Conservation (phyloP, 2,113 vertebrate species). For the Epinephelus fuscoguttatus region DNA sequence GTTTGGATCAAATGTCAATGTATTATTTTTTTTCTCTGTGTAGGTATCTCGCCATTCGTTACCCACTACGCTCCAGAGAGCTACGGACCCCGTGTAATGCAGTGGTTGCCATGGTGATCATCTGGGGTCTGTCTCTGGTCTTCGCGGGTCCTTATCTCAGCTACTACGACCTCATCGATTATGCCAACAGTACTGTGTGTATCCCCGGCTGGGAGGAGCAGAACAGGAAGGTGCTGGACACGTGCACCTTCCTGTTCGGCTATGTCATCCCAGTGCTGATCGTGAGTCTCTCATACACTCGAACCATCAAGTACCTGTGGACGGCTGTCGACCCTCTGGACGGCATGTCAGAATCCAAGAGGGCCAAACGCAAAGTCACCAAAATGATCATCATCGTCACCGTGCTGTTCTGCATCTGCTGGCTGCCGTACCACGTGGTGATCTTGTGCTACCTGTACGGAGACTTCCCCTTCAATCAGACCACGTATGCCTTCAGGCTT, state of each 20-base stretch:
- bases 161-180: slow-evolving; percentile 90
- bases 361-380: slow-evolving; percentile 91
- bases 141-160: slow-evolving; percentile 91
- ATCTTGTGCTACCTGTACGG: slow-evolving; percentile 90
- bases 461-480: slow-evolving; percentile 91
- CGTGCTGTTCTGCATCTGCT: slow-evolving; percentile 92
- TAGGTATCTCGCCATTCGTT: slow-evolving; percentile 91
- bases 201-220: slow-evolving; percentile 90
- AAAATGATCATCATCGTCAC: slow-evolving; percentile 94
- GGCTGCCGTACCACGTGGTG: slow-evolving; percentile 91
- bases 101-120: slow-evolving; percentile 87
- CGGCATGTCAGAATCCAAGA: slow-evolving; percentile 89
- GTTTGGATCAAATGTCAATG: background rate
- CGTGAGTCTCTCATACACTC: slow-evolving; percentile 90
- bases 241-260: slow-evolving; percentile 89
- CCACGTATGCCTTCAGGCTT: slow-evolving; percentile 89
- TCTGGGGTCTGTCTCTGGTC: slow-evolving; percentile 90
- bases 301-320: slow-evolving; percentile 93
- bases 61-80: slow-evolving; percentile 89
- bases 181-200: slow-evolving; percentile 88
- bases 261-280: slow-evolving; percentile 90
- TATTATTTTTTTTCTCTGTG: slow-evolving; percentile 28
- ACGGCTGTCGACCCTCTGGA: slow-evolving; percentile 90
- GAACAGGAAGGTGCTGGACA: slow-evolving; percentile 89
- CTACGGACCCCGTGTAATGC: slow-evolving; percentile 88